Evolutionary conservation across 2,888 invertebrate species (phyloP).

Genomic region (Lithophane semibrunnea): DNA sequence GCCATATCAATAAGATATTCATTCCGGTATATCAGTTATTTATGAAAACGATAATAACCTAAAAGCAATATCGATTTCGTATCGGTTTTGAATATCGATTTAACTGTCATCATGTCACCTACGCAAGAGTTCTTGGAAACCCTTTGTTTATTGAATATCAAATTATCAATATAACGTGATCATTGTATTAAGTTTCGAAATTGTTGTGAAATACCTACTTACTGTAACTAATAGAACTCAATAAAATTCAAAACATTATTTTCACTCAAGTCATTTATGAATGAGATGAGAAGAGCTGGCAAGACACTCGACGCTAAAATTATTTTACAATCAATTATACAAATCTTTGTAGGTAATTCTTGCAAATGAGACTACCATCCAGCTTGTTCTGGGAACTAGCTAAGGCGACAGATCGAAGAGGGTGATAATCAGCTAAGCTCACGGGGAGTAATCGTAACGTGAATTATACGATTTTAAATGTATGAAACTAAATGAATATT

Average conservation of each 20-base stretch:
- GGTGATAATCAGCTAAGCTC: no score
- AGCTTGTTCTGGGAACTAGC: no score
- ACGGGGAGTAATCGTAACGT: no score
- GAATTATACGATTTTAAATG: no score
- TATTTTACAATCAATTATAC: neutral
- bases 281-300: neutral
- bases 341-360: neutral
- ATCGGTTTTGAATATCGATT: conserved; percentile 55
- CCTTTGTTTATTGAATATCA: conserved; percentile 32
- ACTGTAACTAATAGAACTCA: neutral
- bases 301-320: neutral
- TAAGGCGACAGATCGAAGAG: no score
- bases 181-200: conserved; percentile 7
- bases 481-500: no score
- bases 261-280: no score
- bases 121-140: conserved; percentile 42
- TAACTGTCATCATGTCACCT: conserved; percentile 53
- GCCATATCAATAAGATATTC: conserved; percentile 52
- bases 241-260: conserved; percentile 5
- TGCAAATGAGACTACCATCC: no score
- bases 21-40: conserved; percentile 43
- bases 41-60: conserved; percentile 50
- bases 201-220: conserved; percentile 13
- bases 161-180: conserved; percentile 13
- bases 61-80: conserved; percentile 50